Evolutionary conservation across 2,797 vertebrate species (phyloP), one percentile per base, ranked within the genome.

Genomic region (Coregonus sp.): DNA sequence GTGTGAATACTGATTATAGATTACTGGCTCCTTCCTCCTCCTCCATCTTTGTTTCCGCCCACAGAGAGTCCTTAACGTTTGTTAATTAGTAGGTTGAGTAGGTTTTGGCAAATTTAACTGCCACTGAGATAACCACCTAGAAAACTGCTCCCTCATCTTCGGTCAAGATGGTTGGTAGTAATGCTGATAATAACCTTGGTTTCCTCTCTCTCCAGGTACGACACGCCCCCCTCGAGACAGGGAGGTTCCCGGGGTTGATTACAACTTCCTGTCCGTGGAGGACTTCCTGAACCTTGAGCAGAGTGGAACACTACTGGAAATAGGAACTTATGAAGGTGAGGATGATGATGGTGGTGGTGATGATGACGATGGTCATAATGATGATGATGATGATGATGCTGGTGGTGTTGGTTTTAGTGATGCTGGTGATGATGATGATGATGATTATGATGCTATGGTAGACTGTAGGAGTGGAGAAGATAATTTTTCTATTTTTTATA

Each of bases 251-350:
- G 97, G 97, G 83, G 96, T 99, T 93, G 97, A 99, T 90, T 99
- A 99, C 89, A 96, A 95, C 90, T 99, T 99, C 90, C 93, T 99
- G 86, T 98, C 95, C 59, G 96, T 98, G 89, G 93, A 96, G 87
- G 95, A 98, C 80, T 99, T 99, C 89, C 89, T 96, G 87, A 93
- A 97, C 79, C 95, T 99, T 37, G 96, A 98, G 84, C 86, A 95
- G 88, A 96, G 95, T n/a, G 97, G 97, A 54, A 97, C 96, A 29
- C 96, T 99, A 86, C 92, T 99, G 86, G 97, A 99, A 96, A 95
- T 98, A 76, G 97, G 97, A 91, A 98, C 97, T 20, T 99, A 99
- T 84, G 96, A 99, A 93, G 97, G 98, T 99, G 89, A 89, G 88
- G 50, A 50, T 40, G 51, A 29, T 2, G 29, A 16, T 35, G 69